Percentiles rank a stretch among this genome's conserved stretches.
These are phyloP conservation scores for Enteromius mattozi DNA, from an alignment of 2,797 vertebrate species.

Conservation along the genomic window DNA sequence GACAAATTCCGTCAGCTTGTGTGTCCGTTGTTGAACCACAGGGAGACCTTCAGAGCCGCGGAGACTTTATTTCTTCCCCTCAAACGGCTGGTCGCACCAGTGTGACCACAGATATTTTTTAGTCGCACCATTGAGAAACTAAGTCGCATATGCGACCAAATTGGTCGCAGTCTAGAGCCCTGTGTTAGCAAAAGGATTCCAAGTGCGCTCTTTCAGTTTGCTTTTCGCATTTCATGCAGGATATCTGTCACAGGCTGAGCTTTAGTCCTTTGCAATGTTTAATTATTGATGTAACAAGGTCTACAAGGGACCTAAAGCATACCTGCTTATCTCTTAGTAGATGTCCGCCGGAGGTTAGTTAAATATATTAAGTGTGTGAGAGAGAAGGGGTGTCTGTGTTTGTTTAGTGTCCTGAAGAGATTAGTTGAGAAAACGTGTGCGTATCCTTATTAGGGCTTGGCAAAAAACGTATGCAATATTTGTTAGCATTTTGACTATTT, in stretches of 20 bases:
- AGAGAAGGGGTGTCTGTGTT: slow-evolving; percentile 7
- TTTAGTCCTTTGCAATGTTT: slow-evolving; percentile 21
- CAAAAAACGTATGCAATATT: not conserved
- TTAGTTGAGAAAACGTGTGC: not conserved
- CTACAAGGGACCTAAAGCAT: not conserved
- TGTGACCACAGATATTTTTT: too few relatives aligned
- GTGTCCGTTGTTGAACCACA: too few relatives aligned
- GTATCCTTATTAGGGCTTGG: slow-evolving; percentile 8
- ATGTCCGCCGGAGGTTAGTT: not conserved
- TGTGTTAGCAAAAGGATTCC: not conserved
- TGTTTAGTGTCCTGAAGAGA: not conserved
- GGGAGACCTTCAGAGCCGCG: too few relatives aligned
- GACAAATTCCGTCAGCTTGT: too few relatives aligned
- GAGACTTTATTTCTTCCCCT: too few relatives aligned
- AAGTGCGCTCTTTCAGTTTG: slow-evolving; percentile 8
- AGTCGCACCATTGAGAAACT: too few relatives aligned
- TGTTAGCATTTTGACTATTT: not conserved
- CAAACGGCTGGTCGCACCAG: too few relatives aligned
- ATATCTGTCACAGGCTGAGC: not conserved
- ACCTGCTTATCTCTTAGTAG: slow-evolving; percentile 2
- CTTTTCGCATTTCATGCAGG: not conserved
- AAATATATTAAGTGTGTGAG: not conserved
- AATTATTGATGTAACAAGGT: slow-evolving; percentile 1
- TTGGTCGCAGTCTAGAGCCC: too few relatives aligned
- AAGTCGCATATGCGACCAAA: too few relatives aligned